phyloP scores from a whole-genome alignment of 2,888 invertebrate genomes.

The Agrilus mali region DNA sequence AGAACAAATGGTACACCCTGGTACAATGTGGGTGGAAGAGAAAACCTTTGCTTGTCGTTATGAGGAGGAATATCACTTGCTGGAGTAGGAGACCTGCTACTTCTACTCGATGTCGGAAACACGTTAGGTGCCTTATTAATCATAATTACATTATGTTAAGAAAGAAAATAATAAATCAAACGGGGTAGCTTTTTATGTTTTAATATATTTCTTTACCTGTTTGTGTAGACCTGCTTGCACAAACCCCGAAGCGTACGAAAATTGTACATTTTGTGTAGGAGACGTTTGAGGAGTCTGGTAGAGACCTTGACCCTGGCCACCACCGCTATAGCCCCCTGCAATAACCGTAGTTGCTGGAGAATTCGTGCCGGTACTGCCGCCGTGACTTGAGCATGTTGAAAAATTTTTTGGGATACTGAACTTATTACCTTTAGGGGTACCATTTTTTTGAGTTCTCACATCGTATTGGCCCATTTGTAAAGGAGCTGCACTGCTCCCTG shows the following conservation, averaged over 20 bases:
- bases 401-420: constrained; percentile 18
- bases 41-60: constrained; percentile 26
- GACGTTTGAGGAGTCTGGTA: constrained; percentile 31
- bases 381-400: constrained; percentile 26
- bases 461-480: constrained; percentile 11
- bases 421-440: constrained; percentile 17
- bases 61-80: constrained; percentile 25
- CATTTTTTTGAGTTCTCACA: constrained; percentile 11
- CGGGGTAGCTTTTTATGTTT: too few relatives aligned
- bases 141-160: constrained; percentile 13
- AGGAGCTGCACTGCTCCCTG: constrained; percentile 3
- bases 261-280: constrained; percentile 20
- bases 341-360: constrained; percentile 32
- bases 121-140: constrained; percentile 17
- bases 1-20: constrained; percentile 28
- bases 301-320: constrained; percentile 16
- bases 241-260: constrained; percentile 21
- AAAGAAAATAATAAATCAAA: constrained; percentile 2
- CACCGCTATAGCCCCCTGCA: constrained; percentile 19
- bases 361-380: constrained; percentile 29
- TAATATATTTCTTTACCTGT: too few relatives aligned
- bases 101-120: constrained; percentile 17
- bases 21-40: constrained; percentile 26
- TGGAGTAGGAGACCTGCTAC: constrained; percentile 33
- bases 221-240: constrained; percentile 26